phyloP scores from a whole-genome alignment of 2,888 invertebrate genomes.

The Epinotia brunnichana region DNA sequence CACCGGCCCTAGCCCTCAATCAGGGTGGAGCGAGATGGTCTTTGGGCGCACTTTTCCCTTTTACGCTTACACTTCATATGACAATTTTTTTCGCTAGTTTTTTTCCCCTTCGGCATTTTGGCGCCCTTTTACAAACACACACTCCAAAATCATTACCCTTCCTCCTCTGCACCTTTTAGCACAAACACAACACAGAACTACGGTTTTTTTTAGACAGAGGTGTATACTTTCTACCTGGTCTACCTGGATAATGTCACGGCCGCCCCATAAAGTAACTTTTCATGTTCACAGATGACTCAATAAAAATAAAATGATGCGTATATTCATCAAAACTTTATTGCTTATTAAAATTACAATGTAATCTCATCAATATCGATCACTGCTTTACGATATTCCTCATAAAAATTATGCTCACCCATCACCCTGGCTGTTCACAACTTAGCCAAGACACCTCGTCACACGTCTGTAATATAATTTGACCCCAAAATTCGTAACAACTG shows the following conservation, averaged over 20 bases:
- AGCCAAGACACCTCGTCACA: neutral
- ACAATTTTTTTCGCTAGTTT: too few species aligned
- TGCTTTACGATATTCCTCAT: slow-evolving; percentile 31
- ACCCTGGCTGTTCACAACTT: neutral
- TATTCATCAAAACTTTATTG: slow-evolving; percentile 23
- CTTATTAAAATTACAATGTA: slow-evolving; percentile 38
- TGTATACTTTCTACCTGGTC: neutral
- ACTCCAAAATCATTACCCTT: too few species aligned
- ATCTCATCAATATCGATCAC: slow-evolving; percentile 28
- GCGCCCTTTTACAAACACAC: too few species aligned
- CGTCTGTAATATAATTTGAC: neutral
- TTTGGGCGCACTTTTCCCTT: neutral
- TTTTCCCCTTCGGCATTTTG: too few species aligned
- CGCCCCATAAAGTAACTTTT: slow-evolving; percentile 12
- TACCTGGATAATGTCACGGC: slow-evolving; percentile 17
- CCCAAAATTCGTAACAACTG: neutral
- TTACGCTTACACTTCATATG: too few species aligned
- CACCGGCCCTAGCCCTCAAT: too few species aligned
- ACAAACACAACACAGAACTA: too few species aligned
- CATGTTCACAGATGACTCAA: slow-evolving; percentile 17
- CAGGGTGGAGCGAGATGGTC: neutral
- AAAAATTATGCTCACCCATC: slow-evolving; percentile 27
- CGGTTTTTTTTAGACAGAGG: too few species aligned
- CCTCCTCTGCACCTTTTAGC: too few species aligned
- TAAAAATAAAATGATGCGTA: slow-evolving; percentile 25